Evolutionary conservation across 2,113 vertebrate genomes (phyloP).

Genomic region (Scolopax mira): DNA sequence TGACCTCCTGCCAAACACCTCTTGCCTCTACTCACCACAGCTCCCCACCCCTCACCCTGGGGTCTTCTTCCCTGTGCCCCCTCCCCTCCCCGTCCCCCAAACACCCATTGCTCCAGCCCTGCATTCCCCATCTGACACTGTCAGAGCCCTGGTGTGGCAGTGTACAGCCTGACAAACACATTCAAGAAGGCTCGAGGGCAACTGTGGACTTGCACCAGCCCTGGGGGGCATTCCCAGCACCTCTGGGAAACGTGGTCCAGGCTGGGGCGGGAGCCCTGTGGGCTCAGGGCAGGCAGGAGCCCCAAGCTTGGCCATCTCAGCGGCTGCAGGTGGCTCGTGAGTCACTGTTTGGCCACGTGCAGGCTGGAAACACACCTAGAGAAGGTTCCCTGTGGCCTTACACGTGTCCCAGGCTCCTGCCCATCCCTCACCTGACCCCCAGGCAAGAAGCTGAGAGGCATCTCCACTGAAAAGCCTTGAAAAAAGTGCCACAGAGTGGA

Average conservation of each 20-base stretch:
- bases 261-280: not conserved
- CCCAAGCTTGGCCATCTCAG: not conserved
- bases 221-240: not conserved
- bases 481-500: not conserved
- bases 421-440: rapidly evolving
- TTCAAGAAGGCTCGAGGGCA: rapidly evolving
- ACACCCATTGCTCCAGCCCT: not conserved
- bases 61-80: rapidly evolving
- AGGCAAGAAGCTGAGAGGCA: not conserved
- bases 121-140: rapidly evolving
- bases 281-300: not conserved
- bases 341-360: not conserved
- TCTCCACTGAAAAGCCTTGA: not conserved
- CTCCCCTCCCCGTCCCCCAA: not conserved
- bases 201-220: not conserved
- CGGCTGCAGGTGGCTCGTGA: rapidly evolving
- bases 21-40: rapidly evolving
- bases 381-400: not conserved
- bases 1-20: not conserved
- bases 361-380: not conserved
- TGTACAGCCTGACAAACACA: not conserved
- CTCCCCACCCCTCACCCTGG: not conserved
- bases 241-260: rapidly evolving
- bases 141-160: rapidly evolving
- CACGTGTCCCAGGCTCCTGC: not conserved